Evolutionary conservation across 35 echinoderm and acorn worm genomes (phyloP), one percentile per base, ranked within the genome.

Genomic region (Patiria miniata): DNA sequence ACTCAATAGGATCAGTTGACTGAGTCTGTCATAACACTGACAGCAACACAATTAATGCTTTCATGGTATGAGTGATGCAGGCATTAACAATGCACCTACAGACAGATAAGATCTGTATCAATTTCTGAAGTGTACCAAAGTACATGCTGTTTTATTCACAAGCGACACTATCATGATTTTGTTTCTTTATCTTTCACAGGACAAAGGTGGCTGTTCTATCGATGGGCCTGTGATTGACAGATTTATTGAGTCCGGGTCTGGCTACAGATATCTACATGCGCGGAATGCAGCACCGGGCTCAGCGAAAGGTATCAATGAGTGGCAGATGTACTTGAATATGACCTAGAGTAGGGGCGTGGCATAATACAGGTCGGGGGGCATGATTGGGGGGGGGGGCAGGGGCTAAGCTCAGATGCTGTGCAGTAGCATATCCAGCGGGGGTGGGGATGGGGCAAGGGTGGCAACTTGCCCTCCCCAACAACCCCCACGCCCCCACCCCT

Each of bases 191-290:
- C n/a, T n/a, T 86, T 79, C 81, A 34, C 83, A 95, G 96, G 83
- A 93, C 83, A 94, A 99, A 87, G 96, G 96, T 55, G 96, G 96
- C 16, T 89, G 77, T 39, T 99, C 96, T 10, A 99, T 99, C 65
- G 96, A 99, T 89, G 96, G 96, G 14, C 89, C 92, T 65, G 96
- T 99, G 19, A 99, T 99, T 82, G 96, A 99, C 83, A 82, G 96
- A 80, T 99, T 99, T 52, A 92, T 95, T 21, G 96, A 99, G 53
- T 94, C 96, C 19, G 96, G 96, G 37, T 86, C 96, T 40, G 96
- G 96, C 7, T 99, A 99, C 87, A 91, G 90, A 80, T 99, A 99
- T 61, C 79, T 99, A 17, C 92, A 94, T 86, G 90, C 92, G 87
- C 86, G 96, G n/a, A 99, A 99, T 81, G 86, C 68, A 68, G 96